Evolutionary conservation across 1,140 invertebrate species (phyloP).

Genomic region (Anoplophora glabripennis): DNA sequence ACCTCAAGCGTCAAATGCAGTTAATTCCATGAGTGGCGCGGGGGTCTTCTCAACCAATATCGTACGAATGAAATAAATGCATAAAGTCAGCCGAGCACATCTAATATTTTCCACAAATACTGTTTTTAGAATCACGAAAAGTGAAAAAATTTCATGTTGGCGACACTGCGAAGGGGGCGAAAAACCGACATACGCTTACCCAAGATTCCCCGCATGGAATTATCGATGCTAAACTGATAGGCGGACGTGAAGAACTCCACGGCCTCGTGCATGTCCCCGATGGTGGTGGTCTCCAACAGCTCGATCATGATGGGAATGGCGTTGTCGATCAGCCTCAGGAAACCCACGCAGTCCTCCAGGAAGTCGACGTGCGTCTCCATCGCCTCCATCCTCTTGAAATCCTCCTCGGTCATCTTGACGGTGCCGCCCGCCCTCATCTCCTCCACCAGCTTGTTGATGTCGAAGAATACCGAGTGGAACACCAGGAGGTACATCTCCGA

Average conservation of each 20-base stretch:
- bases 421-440: slow-evolving; percentile 15
- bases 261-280: slow-evolving; percentile 43
- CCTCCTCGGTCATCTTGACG: slow-evolving; percentile 21
- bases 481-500: slow-evolving; percentile 26
- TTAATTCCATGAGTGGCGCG: background rate
- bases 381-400: slow-evolving; percentile 29
- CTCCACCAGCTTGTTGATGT: slow-evolving; percentile 20
- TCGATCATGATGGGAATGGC: slow-evolving; percentile 33
- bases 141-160: background rate
- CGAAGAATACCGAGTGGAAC: slow-evolving; percentile 27
- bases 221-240: slow-evolving; percentile 43
- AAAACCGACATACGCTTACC: slow-evolving; percentile 30
- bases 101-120: background rate
- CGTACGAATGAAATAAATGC: too few species aligned
- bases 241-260: slow-evolving; percentile 42
- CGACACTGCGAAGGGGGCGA: background rate
- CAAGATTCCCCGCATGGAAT: slow-evolving; percentile 32
- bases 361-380: slow-evolving; percentile 31
- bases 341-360: slow-evolving; percentile 30
- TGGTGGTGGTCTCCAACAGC: slow-evolving; percentile 35
- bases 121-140: background rate
- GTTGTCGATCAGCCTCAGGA: slow-evolving; percentile 32
- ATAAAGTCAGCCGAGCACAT: too few species aligned
- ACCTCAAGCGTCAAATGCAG: background rate
- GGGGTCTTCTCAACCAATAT: background rate